Percentiles rank a stretch among this genome's conserved stretches.
Evolutionary conservation across 2,888 invertebrate genomes (phyloP).

Genomic region (Acrocyrtus sp.): DNA sequence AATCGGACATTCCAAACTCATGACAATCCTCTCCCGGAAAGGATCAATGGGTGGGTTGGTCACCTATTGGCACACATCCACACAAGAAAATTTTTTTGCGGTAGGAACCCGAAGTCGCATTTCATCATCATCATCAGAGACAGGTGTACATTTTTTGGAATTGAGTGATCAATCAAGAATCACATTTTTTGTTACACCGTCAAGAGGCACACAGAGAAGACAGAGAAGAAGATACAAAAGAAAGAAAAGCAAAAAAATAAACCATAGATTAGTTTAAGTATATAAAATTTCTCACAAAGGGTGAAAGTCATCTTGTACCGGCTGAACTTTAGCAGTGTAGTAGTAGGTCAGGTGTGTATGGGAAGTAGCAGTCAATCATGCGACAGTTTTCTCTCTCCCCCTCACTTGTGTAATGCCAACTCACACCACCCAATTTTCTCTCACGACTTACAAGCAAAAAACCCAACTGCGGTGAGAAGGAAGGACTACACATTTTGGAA

Average conservation of each 20-base stretch:
- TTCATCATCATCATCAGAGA: neutral
- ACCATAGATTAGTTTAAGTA: slow-evolving; percentile 35
- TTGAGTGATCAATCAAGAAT: neutral
- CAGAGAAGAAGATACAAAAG: slow-evolving; percentile 32
- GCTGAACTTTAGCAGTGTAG: slow-evolving; percentile 37
- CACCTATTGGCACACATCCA: slow-evolving; percentile 69
- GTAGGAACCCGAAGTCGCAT: slow-evolving; percentile 16
- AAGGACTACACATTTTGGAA: too few relatives aligned
- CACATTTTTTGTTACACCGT: slow-evolving; percentile 24
- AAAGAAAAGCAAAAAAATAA: slow-evolving; percentile 24
- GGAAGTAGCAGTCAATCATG: slow-evolving; percentile 12
- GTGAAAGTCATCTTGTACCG: slow-evolving; percentile 49
- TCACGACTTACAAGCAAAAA: too few relatives aligned
- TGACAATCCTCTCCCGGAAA: slow-evolving; percentile 97
- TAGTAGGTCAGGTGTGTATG: slow-evolving; percentile 9
- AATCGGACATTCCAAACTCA: slow-evolving; percentile 97
- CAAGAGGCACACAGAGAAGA: slow-evolving; percentile 38
- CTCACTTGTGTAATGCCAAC: too few relatives aligned
- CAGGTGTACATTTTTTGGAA: neutral
- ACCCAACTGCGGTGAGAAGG: too few relatives aligned
- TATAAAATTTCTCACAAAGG: slow-evolving; percentile 47
- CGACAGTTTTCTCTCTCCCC: slow-evolving; percentile 24
- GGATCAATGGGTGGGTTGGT: slow-evolving; percentile 99
- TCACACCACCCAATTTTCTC: too few relatives aligned
- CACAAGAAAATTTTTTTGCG: slow-evolving; percentile 13